Conservation (phyloP, 2,888 invertebrate genomes). For the Leptogaster cylindrica region DNA sequence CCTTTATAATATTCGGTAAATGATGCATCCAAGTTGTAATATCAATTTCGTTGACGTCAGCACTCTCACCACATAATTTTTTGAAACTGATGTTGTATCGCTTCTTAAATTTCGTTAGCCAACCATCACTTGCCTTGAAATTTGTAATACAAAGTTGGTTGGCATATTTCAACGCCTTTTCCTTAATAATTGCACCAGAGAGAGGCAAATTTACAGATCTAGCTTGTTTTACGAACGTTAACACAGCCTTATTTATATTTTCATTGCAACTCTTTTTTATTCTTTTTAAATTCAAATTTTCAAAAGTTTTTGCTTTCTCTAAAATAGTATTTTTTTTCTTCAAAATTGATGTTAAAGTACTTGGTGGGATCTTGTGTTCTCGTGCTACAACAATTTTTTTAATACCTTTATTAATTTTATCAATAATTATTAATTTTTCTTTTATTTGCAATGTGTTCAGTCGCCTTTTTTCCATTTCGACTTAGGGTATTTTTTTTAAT, state of each 20-base stretch:
- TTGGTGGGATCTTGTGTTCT: neutral
- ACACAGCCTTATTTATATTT: slow-evolving; percentile 23
- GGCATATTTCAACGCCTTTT: slow-evolving; percentile 36
- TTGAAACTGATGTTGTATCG: slow-evolving; percentile 29
- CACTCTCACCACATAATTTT: slow-evolving; percentile 42
- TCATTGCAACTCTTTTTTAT: slow-evolving; percentile 17
- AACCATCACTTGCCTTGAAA: slow-evolving; percentile 23
- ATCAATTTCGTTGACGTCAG: neutral
- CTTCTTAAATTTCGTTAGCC: slow-evolving; percentile 41
- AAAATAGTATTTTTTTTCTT: neutral
- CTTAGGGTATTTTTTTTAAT: no score
- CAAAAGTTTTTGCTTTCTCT: neutral
- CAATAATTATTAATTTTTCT: no score
- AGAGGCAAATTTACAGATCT: slow-evolving; percentile 40
- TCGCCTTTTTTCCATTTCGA: no score
- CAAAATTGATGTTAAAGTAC: slow-evolving; percentile 1
- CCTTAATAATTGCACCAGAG: slow-evolving; percentile 23
- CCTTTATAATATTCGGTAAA: slow-evolving; percentile 18
- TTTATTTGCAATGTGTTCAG: no score
- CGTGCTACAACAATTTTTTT: neutral
- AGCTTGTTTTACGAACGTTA: slow-evolving; percentile 28
- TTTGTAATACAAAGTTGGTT: slow-evolving; percentile 28
- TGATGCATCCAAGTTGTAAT: neutral
- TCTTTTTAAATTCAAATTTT: neutral
- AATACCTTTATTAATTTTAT: no score